Evolutionary conservation across 1,140 invertebrate genomes (phyloP), one percentile per base, ranked within the genome.

Genomic region (Micrasema minimum): DNA sequence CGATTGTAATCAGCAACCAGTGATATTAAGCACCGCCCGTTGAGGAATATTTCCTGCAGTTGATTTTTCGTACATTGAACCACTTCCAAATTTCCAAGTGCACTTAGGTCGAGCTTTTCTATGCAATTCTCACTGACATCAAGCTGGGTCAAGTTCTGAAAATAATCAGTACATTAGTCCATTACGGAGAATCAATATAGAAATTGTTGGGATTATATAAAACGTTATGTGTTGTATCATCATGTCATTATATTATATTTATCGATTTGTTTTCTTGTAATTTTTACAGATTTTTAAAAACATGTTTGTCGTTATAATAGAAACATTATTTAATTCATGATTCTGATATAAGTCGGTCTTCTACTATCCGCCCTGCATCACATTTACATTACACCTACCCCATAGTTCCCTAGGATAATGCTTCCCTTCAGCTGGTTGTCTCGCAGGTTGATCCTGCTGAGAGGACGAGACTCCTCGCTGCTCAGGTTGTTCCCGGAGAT

Each of bases 331-430:
- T n/a, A n/a, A n/a, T n/a, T n/a, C n/a, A n/a, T n/a, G n/a, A n/a
- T n/a, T n/a, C n/a, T n/a, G n/a, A n/a, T n/a, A n/a, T n/a, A n/a
- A n/a, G n/a, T n/a, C n/a, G n/a, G n/a, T n/a, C n/a, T n/a, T n/a
- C n/a, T n/a, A n/a, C n/a, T n/a, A n/a, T n/a, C n/a, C n/a, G n/a
- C n/a, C n/a, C n/a, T n/a, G n/a, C n/a, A n/a, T n/a, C n/a, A n/a
- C n/a, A n/a, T n/a, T n/a, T n/a, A n/a, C n/a, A n/a, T n/a, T n/a
- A 20, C 11, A 51, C 23, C 26, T 87, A 93, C 92, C 76, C 91
- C 91, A 80, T 93, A 94, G 80, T 93, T 93, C 69, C 91, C 92
- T 31, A 94, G 87, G 72, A 94, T 90, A 64, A 94, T 93, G 80
- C 90, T 92, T 73, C 92, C 92, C 80, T 92, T 92, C 5, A 94